phyloP scores from a whole-genome alignment of 2,113 vertebrate species.

The Etheostoma spectabile region DNA sequence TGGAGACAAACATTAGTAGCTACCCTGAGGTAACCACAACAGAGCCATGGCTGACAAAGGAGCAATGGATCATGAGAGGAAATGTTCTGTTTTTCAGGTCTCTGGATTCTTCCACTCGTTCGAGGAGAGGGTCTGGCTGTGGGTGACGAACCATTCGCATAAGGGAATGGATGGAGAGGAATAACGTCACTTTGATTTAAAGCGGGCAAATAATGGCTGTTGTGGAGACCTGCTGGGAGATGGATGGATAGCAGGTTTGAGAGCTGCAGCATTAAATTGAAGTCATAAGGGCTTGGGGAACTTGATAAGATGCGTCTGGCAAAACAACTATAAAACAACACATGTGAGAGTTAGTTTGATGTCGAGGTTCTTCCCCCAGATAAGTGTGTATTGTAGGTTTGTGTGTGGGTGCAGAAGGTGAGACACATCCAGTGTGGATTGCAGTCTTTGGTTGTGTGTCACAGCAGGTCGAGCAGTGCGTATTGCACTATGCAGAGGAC shows the following conservation, averaged over 20 bases:
- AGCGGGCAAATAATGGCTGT: conserved; percentile 15
- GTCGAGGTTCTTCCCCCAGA: conserved; percentile 18
- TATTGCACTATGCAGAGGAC: conserved; percentile 49
- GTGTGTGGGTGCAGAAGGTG: conserved; percentile 33
- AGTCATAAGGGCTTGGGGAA: conserved; percentile 10
- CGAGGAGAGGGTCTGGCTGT: conserved; percentile 26
- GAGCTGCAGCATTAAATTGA: conserved; percentile 9
- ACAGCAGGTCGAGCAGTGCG: conserved; percentile 59
- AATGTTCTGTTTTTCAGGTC: conserved; percentile 60
- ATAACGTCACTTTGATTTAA: conserved; percentile 23
- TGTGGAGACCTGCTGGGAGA: conserved; percentile 28
- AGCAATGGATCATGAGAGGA: conserved; percentile 64
- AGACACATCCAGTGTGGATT: conserved; percentile 32
- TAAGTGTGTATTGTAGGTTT: conserved; percentile 1
- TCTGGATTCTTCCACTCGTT: conserved; percentile 46
- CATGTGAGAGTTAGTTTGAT: conserved; percentile 24
- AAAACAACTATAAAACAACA: conserved; percentile 41
- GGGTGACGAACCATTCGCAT: conserved; percentile 12
- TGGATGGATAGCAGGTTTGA: conserved; percentile 13
- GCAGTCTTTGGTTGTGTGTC: conserved; percentile 60
- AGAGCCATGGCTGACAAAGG: conserved; percentile 58
- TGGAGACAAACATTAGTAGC: conserved; percentile 56
- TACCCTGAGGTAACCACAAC: conserved; percentile 71
- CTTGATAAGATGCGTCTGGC: conserved; percentile 29
- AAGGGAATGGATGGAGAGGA: conserved; percentile 8